A percentile compares a stretch with the other conserved stretches of the same genome.
phyloP scores from a whole-genome alignment of 2,113 vertebrate genomes.

The Xenopus borealis region DNA sequence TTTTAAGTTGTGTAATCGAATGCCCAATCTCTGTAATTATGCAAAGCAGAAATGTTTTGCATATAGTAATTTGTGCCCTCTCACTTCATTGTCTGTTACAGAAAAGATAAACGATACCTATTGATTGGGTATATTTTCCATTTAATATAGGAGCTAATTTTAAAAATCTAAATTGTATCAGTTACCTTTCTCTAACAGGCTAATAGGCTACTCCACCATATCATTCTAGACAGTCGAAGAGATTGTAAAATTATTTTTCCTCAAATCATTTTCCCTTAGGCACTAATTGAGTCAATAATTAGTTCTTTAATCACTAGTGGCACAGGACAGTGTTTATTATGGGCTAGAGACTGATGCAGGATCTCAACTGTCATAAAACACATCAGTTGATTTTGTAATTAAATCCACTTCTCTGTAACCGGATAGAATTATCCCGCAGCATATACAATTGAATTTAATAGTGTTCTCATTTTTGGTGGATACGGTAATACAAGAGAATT shows the following conservation, averaged over 20 bases:
- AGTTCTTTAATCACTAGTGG: constrained; percentile 5
- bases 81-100: no score
- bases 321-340: not conserved
- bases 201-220: not conserved
- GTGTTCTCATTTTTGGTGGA: not conserved
- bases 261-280: not conserved
- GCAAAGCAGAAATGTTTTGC: not conserved
- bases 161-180: not conserved
- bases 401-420: not conserved
- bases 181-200: not conserved
- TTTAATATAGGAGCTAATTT: not conserved
- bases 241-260: not conserved
- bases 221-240: not conserved
- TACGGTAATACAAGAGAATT: no score
- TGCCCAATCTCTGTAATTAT: no score
- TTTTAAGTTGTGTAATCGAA: no score
- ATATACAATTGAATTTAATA: not conserved
- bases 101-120: not conserved
- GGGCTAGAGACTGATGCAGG: not conserved
- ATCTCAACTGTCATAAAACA: not conserved
- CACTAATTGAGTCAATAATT: constrained; percentile 3
- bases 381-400: not conserved
- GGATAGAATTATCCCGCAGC: not conserved
- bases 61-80: not conserved
- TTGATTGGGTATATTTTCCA: not conserved